phyloP scores from a whole-genome alignment of 1,140 invertebrate genomes.

The Aethina tumida region DNA sequence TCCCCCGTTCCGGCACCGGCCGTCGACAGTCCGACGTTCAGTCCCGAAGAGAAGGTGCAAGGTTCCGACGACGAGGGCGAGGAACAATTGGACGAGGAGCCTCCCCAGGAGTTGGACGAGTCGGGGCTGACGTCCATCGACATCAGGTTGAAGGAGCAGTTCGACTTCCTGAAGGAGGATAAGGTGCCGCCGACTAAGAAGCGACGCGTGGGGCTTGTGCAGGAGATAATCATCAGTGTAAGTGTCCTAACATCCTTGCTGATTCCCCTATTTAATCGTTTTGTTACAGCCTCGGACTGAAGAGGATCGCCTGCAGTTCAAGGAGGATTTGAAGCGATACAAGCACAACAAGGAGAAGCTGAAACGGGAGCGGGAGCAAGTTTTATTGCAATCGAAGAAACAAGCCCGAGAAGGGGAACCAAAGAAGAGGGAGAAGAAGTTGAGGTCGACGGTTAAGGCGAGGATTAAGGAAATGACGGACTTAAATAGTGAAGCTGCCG shows the following conservation, averaged over 20 bases:
- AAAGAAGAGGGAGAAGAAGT: slow-evolving; percentile 29
- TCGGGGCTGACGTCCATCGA: slow-evolving; percentile 16
- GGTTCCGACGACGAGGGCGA: slow-evolving; percentile 1
- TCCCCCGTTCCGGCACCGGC: too few species aligned
- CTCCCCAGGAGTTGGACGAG: slow-evolving; percentile 1
- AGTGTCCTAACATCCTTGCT: slow-evolving; percentile 31
- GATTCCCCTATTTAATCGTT: not conserved
- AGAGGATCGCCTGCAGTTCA: slow-evolving; percentile 60
- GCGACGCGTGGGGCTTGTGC: slow-evolving; percentile 48
- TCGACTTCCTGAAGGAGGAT: slow-evolving; percentile 22
- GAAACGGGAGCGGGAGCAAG: slow-evolving; percentile 52
- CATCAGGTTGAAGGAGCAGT: slow-evolving; percentile 27
- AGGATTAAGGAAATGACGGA: slow-evolving; percentile 37
- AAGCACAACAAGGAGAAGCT: slow-evolving; percentile 72
- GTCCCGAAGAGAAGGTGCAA: slow-evolving; percentile 14
- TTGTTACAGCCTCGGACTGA: slow-evolving; percentile 58
- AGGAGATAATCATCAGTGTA: slow-evolving; percentile 60
- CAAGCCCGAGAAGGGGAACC: slow-evolving; percentile 18
- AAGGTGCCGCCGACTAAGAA: slow-evolving; percentile 21
- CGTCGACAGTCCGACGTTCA: too few species aligned
- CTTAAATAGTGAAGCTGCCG: slow-evolving; percentile 39
- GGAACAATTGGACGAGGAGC: slow-evolving; percentile 4
- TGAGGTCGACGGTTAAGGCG: slow-evolving; percentile 19
- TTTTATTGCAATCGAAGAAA: slow-evolving; percentile 32
- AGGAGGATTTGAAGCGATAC: slow-evolving; percentile 53